Percentiles rank a stretch among this genome's conserved stretches.
Conservation (phyloP, 2,797 vertebrate species). For the Sebastolobus altivelis region DNA sequence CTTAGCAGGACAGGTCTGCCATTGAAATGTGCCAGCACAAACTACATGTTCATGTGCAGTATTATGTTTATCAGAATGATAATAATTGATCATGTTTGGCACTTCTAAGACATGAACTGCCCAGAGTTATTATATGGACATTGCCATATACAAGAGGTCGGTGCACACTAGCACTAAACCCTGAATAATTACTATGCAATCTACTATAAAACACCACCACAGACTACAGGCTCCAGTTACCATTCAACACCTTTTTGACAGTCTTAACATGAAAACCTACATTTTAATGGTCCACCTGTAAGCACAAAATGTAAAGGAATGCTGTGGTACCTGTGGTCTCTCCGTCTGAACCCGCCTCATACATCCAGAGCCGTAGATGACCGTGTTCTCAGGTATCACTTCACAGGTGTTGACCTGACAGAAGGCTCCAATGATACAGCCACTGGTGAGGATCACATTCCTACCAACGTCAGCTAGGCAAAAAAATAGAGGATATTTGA, state of each 20-base stretch:
- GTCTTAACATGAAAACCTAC: background rate
- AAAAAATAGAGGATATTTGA: constrained; percentile 1
- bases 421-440: constrained; percentile 96
- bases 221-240: background rate
- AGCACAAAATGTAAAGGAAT: background rate
- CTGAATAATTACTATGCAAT: background rate
- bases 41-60: background rate
- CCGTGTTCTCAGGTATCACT: constrained; percentile 96
- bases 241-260: background rate
- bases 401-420: constrained; percentile 96
- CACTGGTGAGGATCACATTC: constrained; percentile 94
- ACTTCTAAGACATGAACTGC: background rate
- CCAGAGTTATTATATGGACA: background rate
- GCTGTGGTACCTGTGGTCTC: constrained; percentile 90
- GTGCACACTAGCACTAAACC: no score
- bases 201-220: background rate
- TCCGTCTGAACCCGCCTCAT: constrained; percentile 96
- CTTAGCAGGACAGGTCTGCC: background rate
- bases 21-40: background rate
- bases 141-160: no score
- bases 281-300: background rate
- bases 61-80: background rate
- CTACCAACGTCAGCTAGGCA: constrained; percentile 89
- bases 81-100: background rate
- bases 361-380: constrained; percentile 94